These are phyloP conservation scores for Chrysodeixis includens DNA, from an alignment of 2,888 invertebrate genomes.

Conservation along the genomic window DNA sequence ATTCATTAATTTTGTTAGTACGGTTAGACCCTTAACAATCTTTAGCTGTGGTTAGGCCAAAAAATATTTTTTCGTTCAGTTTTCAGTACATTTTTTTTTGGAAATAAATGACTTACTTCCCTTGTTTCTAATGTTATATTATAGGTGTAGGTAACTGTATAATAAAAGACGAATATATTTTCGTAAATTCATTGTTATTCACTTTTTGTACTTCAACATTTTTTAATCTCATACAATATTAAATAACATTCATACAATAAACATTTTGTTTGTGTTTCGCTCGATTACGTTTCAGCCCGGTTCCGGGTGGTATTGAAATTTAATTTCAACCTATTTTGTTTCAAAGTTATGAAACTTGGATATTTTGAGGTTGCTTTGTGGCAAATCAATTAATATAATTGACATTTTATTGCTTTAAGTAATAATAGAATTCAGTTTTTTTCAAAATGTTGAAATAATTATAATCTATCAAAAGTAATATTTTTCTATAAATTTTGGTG, in stretches of 20 bases:
- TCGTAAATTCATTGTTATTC: conserved; percentile 81
- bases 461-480: neutral
- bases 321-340: conserved; percentile 18
- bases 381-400: conserved; percentile 60
- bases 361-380: conserved; percentile 14
- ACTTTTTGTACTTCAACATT: conserved; percentile 86
- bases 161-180: conserved; percentile 79
- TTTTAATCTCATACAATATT: conserved; percentile 85
- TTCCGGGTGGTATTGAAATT: neutral
- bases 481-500: conserved; percentile 2
- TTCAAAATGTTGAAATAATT: conserved; percentile 16
- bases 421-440: conserved; percentile 11
- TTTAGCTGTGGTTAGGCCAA: no score
- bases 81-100: no score
- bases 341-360: conserved; percentile 7
- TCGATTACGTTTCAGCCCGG: conserved; percentile 48
- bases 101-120: no score
- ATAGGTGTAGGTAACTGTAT: no score
- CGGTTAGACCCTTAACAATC: no score
- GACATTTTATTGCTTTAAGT: conserved; percentile 47
- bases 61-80: no score
- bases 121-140: no score
- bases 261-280: conserved; percentile 65
- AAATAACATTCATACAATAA: conserved; percentile 80
- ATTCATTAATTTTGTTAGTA: no score